A percentile compares a stretch with the other conserved stretches of the same genome.
Evolutionary conservation across 2,888 invertebrate species (phyloP).

Genomic region (Eretmocerus hayati): DNA sequence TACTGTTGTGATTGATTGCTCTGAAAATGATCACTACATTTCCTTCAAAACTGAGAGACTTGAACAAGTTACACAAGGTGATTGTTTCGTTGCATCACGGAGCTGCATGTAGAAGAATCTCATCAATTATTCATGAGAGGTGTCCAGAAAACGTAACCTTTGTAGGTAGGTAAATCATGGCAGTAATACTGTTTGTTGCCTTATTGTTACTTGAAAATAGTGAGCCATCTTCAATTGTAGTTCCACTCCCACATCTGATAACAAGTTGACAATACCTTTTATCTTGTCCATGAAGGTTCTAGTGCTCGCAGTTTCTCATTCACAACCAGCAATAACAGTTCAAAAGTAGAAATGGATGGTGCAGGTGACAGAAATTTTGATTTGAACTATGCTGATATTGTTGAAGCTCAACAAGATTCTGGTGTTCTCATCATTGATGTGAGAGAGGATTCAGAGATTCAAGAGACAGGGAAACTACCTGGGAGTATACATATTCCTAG

Average conservation of each 20-base stretch:
- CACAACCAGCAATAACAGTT: neutral
- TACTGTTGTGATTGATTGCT: neutral
- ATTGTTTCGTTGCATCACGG: neutral
- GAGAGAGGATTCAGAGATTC: conserved; percentile 64
- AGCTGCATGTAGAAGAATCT: neutral
- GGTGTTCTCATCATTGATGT: conserved; percentile 65
- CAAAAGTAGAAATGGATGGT: conserved; percentile 23
- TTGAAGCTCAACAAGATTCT: conserved; percentile 47
- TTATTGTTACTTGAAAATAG: too few relatives aligned
- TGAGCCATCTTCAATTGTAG: too few relatives aligned
- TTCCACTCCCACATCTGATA: too few relatives aligned
- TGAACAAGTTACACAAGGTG: neutral
- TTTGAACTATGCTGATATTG: conserved; percentile 32
- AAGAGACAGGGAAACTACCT: conserved; percentile 64
- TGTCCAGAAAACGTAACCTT: conserved; percentile 6
- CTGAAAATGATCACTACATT: neutral
- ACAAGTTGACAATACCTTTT: too few relatives aligned
- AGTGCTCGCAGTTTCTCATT: neutral
- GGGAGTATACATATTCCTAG: conserved; percentile 71
- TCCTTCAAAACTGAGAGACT: neutral
- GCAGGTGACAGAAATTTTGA: conserved; percentile 23
- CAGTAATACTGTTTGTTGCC: too few relatives aligned
- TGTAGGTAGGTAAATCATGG: conserved; percentile 8
- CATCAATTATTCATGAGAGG: neutral
- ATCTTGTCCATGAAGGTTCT: too few relatives aligned